Base-by-base conservation (phyloP, 2,888 invertebrate species). In the Leptothorax acervorum region DNA sequence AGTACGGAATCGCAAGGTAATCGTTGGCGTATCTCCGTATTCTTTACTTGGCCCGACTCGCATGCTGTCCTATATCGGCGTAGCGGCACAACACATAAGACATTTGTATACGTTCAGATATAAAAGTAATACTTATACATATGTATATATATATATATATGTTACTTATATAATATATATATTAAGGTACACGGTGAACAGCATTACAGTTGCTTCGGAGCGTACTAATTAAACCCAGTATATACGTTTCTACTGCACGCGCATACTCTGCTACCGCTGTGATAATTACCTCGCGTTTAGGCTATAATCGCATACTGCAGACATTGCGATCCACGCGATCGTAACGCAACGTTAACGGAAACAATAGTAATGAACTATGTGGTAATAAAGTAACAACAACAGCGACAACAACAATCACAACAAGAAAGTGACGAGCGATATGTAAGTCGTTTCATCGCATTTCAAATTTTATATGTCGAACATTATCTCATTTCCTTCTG, bases 11-110 rank as follows among this genome's bases (percentile, higher is more conserved):
- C 93, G 94, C 92, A 94, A 93, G 93, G 92, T 93, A 93, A 94
- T 94, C 92, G 94, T 91, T 93, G 94, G 82, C 93, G 93, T 93
- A 89, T 94, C 93, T 94, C 94, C 93, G 93, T 93, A 93, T 93
- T 94, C 94, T 94, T 95, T 95, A 95, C 94, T 95, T 95, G 94
- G 94, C 94, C 92, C 94, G 95, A 94, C 94, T 95, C 94, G 94
- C 94, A 94, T 94, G 95, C 94, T 94, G 95, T 94, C 94, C 95
- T 95, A 94, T 93, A 94, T 93, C 93, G 92, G 92, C 28, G 45
- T 94, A 94, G 94, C 91, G 93, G 95, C 94, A 94, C 93, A 95
- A 94, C 95, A 95, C 92, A 94, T 93, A 95, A 94, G 92, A 94
- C 93, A 94, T 93, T 90, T 91, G 92, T 92, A 92, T 92, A 93